Percentiles rank a stretch among this genome's conserved stretches.
phyloP scores from a whole-genome alignment of 2,797 vertebrate genomes.

The Cyprinodon diabolis region DNA sequence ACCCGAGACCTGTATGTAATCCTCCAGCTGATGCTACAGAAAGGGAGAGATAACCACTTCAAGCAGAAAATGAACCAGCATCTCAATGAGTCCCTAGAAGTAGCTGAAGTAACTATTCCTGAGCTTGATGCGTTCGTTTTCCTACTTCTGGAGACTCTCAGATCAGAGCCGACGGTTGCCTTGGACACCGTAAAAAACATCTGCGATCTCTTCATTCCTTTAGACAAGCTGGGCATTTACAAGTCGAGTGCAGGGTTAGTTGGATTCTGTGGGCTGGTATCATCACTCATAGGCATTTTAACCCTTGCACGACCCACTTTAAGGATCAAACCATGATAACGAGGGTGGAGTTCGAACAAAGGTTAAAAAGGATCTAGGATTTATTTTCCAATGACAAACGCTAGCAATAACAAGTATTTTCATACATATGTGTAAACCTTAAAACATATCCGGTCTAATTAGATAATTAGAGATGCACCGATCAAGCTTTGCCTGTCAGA shows the following conservation, averaged over 20 bases:
- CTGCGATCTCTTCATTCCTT: constrained; percentile 90
- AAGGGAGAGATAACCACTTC: constrained; percentile 58
- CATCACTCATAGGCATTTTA: constrained; percentile 90
- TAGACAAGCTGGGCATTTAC: constrained; percentile 88
- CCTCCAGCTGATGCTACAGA: constrained; percentile 78
- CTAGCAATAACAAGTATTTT: constrained; percentile 8
- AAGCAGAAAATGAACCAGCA: constrained; percentile 59
- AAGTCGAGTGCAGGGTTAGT: constrained; percentile 85
- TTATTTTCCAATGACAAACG: not conserved
- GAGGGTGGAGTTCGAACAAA: constrained; percentile 4
- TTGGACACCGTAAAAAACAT: constrained; percentile 90
- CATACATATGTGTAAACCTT: not conserved
- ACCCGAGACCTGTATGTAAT: constrained; percentile 86
- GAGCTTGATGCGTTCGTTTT: constrained; percentile 80
- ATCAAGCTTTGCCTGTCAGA: not conserved
- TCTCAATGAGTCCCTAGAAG: constrained; percentile 48
- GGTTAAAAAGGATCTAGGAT: not conserved
- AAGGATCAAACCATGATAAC: constrained; percentile 79
- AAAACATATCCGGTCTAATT: not conserved
- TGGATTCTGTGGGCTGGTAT: constrained; percentile 90
- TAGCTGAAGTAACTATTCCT: constrained; percentile 66
- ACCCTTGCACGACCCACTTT: constrained; percentile 83
- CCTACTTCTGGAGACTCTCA: constrained; percentile 81
- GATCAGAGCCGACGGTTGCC: constrained; percentile 83
- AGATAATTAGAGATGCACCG: not conserved